Conservation (phyloP, 2,797 vertebrate genomes). For the Tangara arthus region DNA sequence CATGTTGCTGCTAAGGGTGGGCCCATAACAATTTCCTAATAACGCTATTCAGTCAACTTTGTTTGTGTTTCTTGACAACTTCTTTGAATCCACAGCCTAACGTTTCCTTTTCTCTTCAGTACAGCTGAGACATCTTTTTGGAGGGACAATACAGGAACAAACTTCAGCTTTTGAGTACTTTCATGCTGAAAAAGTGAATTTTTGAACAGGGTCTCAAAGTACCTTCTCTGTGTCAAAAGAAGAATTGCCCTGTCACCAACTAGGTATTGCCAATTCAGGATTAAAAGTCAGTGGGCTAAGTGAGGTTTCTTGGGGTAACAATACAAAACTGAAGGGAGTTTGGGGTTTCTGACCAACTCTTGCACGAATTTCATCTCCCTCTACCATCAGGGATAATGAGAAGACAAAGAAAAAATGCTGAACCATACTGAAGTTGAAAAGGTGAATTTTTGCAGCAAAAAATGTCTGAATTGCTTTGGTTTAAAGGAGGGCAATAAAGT, state of each 20-base stretch:
- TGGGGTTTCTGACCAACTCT: background rate
- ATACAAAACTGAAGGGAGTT: background rate
- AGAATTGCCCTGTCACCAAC: background rate
- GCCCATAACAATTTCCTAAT: background rate
- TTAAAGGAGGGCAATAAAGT: background rate
- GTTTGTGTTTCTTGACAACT: constrained; percentile 14
- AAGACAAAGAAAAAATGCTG: background rate
- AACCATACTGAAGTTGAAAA: background rate
- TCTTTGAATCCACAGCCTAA: background rate
- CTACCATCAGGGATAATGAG: background rate
- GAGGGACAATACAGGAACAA: background rate
- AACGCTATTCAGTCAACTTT: background rate
- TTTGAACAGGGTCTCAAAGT: background rate
- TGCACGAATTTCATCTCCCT: rapidly evolving
- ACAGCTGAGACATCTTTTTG: background rate
- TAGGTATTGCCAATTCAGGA: background rate
- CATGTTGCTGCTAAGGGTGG: background rate
- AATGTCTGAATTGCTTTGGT: background rate
- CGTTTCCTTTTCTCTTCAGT: background rate
- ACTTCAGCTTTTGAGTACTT: background rate
- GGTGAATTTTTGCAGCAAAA: background rate
- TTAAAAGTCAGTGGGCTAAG: background rate
- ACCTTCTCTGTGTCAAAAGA: background rate
- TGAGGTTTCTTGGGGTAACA: background rate
- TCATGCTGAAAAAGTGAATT: background rate